Conservation (phyloP, 2,113 vertebrate genomes). For the Tinamus guttatus region DNA sequence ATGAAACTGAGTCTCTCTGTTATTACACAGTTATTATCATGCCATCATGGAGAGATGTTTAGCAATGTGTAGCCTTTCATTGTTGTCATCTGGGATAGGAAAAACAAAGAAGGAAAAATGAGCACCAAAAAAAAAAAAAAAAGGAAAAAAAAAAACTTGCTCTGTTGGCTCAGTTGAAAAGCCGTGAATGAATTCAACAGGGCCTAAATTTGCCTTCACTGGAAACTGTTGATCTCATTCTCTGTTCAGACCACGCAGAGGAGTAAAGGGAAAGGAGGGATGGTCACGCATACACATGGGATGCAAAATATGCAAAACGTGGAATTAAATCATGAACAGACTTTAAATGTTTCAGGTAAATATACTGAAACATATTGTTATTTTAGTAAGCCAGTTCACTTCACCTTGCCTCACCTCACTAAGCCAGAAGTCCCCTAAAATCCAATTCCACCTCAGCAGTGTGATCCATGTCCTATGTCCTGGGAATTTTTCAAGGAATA, state of each 20-base stretch:
- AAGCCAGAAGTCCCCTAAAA: not conserved
- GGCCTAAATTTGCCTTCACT: not conserved
- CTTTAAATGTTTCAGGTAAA: not conserved
- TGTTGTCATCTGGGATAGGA: not conserved
- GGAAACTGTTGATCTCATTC: not conserved
- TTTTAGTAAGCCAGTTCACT: not conserved
- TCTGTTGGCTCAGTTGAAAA: not conserved
- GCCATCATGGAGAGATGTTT: not conserved
- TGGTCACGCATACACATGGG: too few species aligned
- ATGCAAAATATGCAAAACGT: not conserved
- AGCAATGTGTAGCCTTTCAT: not conserved
- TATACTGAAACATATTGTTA: not conserved
- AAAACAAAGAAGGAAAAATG: not conserved
- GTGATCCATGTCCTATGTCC: not conserved
- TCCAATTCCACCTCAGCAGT: not conserved
- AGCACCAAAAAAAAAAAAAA: not conserved
- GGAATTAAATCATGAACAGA: not conserved
- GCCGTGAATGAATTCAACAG: rapidly evolving
- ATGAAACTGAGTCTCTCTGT: not conserved
- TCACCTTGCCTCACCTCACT: not conserved
- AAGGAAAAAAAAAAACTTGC: not conserved
- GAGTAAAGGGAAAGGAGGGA: not conserved
- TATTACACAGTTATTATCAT: not conserved
- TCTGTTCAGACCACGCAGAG: not conserved
- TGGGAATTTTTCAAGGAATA: not conserved